Evolutionary conservation across 2,888 invertebrate species (phyloP).

Genomic region (Frankliniella intonsa): DNA sequence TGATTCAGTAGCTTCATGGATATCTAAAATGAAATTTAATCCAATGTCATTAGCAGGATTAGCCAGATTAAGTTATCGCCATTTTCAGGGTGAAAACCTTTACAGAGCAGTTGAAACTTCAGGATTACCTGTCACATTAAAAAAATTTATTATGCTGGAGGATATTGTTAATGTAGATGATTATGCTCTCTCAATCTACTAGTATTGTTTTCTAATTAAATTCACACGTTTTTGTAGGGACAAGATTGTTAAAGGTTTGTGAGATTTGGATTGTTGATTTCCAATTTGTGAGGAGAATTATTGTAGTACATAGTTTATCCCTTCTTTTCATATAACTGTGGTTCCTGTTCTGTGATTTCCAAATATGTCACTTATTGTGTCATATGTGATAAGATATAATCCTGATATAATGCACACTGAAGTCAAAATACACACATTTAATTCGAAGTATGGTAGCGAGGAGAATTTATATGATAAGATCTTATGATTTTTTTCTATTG

Average conservation of each 20-base stretch:
- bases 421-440: no score
- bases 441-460: not conserved
- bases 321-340: not conserved
- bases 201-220: no score
- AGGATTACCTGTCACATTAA: conserved; percentile 55
- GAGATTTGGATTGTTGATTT: no score
- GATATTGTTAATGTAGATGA: conserved; percentile 41
- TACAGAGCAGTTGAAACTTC: conserved; percentile 48
- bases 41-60: conserved; percentile 54
- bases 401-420: not conserved
- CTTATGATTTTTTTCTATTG: not conserved
- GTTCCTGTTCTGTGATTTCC: not conserved
- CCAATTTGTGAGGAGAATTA: not conserved
- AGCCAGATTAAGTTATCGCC: conserved; percentile 56
- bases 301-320: not conserved
- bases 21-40: conserved; percentile 48
- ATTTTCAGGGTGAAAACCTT: conserved; percentile 45
- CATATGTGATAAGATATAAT: not conserved
- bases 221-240: no score
- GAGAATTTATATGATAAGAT: not conserved
- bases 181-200: not conserved
- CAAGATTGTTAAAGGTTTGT: no score
- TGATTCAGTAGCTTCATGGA: conserved; percentile 46
- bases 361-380: not conserved
- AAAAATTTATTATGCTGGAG: conserved; percentile 57